Conservation (phyloP, 2,797 vertebrate species). For the Pygocentrus nattereri region DNA sequence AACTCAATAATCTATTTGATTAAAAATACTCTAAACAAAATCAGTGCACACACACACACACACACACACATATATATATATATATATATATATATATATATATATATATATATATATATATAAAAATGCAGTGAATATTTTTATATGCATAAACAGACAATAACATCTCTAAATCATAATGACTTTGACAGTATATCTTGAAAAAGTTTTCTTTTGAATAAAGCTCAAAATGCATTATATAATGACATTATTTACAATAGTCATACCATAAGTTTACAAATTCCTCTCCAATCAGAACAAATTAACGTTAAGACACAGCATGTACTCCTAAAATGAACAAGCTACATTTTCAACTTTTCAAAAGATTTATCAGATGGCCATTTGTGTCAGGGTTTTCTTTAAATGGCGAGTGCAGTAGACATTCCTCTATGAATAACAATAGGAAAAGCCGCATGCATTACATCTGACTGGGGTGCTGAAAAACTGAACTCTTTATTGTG, state of each 20-base stretch:
- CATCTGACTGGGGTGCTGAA: conserved; percentile 24
- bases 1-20: background rate
- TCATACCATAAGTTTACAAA: background rate
- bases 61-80: no score
- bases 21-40: background rate
- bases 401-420: background rate
- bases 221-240: background rate
- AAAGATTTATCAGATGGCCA: conserved; percentile 1
- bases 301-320: background rate
- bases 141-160: background rate
- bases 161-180: background rate
- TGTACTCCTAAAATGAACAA: background rate
- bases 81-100: no score
- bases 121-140: background rate
- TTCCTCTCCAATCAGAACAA: background rate
- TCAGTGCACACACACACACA: no score
- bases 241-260: background rate
- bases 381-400: conserved; percentile 1
- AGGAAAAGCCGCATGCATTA: conserved; percentile 29
- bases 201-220: background rate
- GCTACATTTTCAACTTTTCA: background rate
- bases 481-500: conserved; percentile 32
- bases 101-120: no score
- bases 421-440: conserved; percentile 21
- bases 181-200: background rate